Evolutionary conservation across 2,888 invertebrate species (phyloP), one percentile per base, ranked within the genome.

Genomic region (Coleophora deauratella): DNA sequence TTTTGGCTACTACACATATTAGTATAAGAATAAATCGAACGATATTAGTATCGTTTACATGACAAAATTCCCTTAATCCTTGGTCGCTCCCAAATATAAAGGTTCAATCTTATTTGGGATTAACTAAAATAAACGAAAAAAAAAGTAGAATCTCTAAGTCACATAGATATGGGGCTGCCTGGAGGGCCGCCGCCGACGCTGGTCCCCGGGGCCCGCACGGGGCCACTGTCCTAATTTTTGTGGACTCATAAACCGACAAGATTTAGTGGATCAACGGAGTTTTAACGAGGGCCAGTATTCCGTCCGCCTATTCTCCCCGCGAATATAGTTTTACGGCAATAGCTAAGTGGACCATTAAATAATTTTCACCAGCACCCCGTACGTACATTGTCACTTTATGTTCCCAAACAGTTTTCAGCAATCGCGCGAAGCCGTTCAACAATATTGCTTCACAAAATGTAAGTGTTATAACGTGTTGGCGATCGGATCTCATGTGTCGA

Each of bases 161-260:
- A 21, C n/a, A n/a, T n/a, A n/a, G 21, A 21, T 21, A 21, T 6
- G 21, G 21, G 21, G 3, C 21, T 21, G 21, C 21, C 6, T 21
- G 21, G 32, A 33, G 30, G 41, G 43, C 41, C 46, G 46, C 44
- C n/a, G n/a, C n/a, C n/a, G 6, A 21, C 21, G 21, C 21, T 4
- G 21, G 21, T 21, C 21, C 9, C 38, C 30, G 44, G 32, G 30
- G 34, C 33, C 28, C 33, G 35, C 32, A 33, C 11, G 40, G 35
- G 57, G 57, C 47, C 52, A 50, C 55, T 52, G 59, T 55, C 68
- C 72, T 73, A 75, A 77, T 76, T 79, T 78, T 77, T 78, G 76
- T 73, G 65, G 64, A 74, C 72, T 72, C 79, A 73, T 80, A 80
- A 80, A 79, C 72, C 74, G 68, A 55, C 62, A 79, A 80, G 80